Conservation (phyloP, 2,888 invertebrate species). For the Linyphia triangularis region DNA sequence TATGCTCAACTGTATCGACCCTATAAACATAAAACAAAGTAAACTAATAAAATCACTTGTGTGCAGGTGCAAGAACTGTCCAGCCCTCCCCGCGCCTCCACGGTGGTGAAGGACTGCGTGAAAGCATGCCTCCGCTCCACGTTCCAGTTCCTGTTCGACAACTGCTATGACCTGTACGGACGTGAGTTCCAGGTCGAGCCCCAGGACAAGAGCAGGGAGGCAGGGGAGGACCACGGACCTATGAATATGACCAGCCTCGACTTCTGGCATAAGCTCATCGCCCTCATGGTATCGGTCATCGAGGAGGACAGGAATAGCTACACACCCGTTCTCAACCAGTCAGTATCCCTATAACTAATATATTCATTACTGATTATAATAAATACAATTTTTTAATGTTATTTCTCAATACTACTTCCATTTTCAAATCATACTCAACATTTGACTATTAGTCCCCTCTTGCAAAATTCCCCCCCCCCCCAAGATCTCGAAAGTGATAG, state of each 20-base stretch:
- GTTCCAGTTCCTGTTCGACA: slow-evolving; percentile 99
- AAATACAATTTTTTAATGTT: too few species aligned
- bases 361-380: too few species aligned
- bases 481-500: too few species aligned
- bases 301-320: slow-evolving; percentile 99
- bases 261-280: slow-evolving; percentile 99
- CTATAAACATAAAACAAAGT: too few species aligned
- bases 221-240: slow-evolving; percentile 81
- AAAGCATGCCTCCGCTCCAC: slow-evolving; percentile 99
- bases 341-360: slow-evolving; percentile 76
- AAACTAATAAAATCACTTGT: too few species aligned
- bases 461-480: too few species aligned
- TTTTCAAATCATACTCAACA: too few species aligned
- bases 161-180: slow-evolving; percentile 97
- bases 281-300: slow-evolving; percentile 97
- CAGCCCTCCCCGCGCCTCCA: slow-evolving; percentile 98
- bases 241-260: slow-evolving; percentile 91
- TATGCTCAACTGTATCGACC: too few species aligned
- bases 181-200: slow-evolving; percentile 89
- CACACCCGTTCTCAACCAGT: slow-evolving; percentile 97
- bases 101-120: slow-evolving; percentile 99
- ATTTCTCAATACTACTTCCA: too few species aligned
- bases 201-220: slow-evolving; percentile 59
- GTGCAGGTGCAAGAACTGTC: slow-evolving; percentile 95
- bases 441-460: too few species aligned